Conservation (phyloP, 2,888 invertebrate genomes). For the Melikaiella ostensackeni region DNA sequence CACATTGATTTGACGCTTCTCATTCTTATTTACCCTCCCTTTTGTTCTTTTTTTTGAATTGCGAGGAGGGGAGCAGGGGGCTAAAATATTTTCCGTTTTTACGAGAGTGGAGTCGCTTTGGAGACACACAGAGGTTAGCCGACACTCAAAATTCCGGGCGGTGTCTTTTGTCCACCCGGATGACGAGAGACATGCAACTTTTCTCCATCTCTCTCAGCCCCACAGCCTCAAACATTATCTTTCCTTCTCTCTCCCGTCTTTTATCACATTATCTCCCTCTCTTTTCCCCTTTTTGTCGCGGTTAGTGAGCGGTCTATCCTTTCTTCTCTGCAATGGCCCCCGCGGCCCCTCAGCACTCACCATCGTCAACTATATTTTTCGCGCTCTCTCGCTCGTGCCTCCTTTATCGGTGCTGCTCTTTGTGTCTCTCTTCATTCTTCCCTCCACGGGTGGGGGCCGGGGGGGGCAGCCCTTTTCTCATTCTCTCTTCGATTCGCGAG, state of each 20-base stretch:
- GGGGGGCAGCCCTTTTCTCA: constrained; percentile 1
- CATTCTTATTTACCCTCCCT: neutral
- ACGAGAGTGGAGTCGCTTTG: constrained; percentile 53
- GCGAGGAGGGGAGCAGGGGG: constrained; percentile 35
- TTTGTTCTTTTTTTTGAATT: neutral
- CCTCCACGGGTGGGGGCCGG: constrained; percentile 4
- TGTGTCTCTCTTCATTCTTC: constrained; percentile 42
- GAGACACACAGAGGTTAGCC: constrained; percentile 64
- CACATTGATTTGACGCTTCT: neutral
- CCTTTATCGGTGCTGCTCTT: constrained; percentile 43
- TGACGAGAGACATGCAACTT: constrained; percentile 59
- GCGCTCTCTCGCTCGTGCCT: constrained; percentile 41
- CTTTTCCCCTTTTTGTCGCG: constrained; percentile 46
- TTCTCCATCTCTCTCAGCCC: constrained; percentile 56
- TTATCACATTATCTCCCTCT: constrained; percentile 37
- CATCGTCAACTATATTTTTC: constrained; percentile 1
- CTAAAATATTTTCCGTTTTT: constrained; percentile 71
- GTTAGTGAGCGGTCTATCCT: constrained; percentile 45
- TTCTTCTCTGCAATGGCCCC: constrained; percentile 29
- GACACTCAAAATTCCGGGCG: constrained; percentile 76
- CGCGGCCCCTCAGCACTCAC: constrained; percentile 29
- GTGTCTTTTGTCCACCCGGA: constrained; percentile 73
- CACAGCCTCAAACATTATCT: constrained; percentile 45
- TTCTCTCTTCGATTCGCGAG: constrained; percentile 44
- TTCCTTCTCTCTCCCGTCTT: constrained; percentile 41